Evolutionary conservation across 2,888 invertebrate genomes (phyloP).

Genomic region (Himalopsyche anomala): DNA sequence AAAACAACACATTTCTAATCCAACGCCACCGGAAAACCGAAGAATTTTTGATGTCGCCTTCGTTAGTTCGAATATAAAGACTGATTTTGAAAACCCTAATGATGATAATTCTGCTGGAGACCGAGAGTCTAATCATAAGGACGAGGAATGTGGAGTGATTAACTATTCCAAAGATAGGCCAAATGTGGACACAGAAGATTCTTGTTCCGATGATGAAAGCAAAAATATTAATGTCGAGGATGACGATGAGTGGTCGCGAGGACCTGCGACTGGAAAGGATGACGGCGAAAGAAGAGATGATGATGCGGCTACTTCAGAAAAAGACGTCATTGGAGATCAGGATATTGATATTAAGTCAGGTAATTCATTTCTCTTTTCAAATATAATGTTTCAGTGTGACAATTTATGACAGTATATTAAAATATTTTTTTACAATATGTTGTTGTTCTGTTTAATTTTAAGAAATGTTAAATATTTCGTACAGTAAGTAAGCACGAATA

Average conservation of each 20-base stretch:
- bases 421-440: background rate
- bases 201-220: constrained; percentile 67
- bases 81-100: constrained; percentile 49
- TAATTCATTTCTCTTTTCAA: constrained; percentile 20
- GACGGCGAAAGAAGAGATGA: constrained; percentile 67
- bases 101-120: constrained; percentile 46
- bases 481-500: no score
- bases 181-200: constrained; percentile 62
- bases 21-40: constrained; percentile 56
- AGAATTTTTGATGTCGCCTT: constrained; percentile 61
- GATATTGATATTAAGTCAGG: constrained; percentile 61
- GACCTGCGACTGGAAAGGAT: constrained; percentile 65
- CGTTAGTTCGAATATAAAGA: constrained; percentile 59
- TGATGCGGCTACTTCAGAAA: constrained; percentile 48
- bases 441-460: no score
- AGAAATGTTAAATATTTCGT: no score
- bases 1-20: constrained; percentile 47
- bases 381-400: background rate
- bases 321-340: constrained; percentile 55
- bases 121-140: constrained; percentile 56
- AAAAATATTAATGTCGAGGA: constrained; percentile 66
- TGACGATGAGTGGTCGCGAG: constrained; percentile 64
- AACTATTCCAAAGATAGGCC: constrained; percentile 65
- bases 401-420: no score
- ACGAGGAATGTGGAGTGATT: constrained; percentile 62